Conservation (phyloP, 2,797 vertebrate genomes). For the Pseudomugil gertrudae region DNA sequence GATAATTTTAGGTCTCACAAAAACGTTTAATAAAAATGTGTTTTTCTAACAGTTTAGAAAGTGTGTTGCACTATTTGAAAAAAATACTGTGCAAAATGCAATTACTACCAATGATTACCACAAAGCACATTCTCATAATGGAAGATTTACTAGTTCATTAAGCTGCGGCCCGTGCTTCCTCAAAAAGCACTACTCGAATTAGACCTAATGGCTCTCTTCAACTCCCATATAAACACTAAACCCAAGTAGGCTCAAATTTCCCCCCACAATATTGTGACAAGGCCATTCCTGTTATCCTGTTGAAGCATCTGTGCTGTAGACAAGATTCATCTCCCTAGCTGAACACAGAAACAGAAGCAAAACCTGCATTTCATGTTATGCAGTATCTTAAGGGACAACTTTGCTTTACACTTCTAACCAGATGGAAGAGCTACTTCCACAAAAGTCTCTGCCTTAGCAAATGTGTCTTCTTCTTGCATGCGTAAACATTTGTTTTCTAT, state of each 20-base stretch:
- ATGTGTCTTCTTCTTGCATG: constrained; percentile 47
- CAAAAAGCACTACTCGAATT: constrained; percentile 19
- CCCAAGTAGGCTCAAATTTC: constrained; percentile 25
- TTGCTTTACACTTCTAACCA: constrained; percentile 49
- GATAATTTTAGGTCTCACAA: too few relatives aligned
- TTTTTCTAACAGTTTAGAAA: not conserved
- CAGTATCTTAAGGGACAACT: constrained; percentile 51
- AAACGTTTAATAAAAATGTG: too few relatives aligned
- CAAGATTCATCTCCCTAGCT: constrained; percentile 39
- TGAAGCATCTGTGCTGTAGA: constrained; percentile 54
- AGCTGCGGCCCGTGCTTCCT: constrained; percentile 19
- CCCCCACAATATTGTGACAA: constrained; percentile 18
- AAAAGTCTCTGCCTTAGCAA: constrained; percentile 62
- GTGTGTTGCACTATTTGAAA: not conserved
- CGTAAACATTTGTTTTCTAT: constrained; percentile 15
- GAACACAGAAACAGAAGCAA: constrained; percentile 54
- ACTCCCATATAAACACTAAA: constrained; percentile 20
- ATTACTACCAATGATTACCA: constrained; percentile 20
- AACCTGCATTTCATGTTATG: constrained; percentile 59
- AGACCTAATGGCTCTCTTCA: constrained; percentile 1
- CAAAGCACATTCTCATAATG: constrained; percentile 45
- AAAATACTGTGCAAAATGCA: constrained; percentile 10
- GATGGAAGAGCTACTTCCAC: constrained; percentile 56
- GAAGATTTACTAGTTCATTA: constrained; percentile 36
- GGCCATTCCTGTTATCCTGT: constrained; percentile 17